Evolutionary conservation across 37 sponge, comb jelly and placozoan species (phyloP), one percentile per base, ranked within the genome.

Genomic region (Cliona cf. orientalis): DNA sequence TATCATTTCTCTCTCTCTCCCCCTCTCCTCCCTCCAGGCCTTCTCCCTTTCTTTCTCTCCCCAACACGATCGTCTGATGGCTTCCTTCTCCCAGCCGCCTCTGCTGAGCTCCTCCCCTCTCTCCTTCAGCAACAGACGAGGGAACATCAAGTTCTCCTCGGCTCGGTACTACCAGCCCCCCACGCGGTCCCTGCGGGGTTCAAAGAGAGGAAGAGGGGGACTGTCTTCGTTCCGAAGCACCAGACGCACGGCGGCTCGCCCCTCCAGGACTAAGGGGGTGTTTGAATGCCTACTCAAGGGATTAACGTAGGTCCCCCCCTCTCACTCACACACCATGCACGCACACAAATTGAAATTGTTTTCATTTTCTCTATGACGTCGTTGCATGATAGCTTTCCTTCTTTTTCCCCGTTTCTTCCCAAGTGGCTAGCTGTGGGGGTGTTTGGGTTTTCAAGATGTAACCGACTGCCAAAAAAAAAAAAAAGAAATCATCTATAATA

Each of bases 251-350:
- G 76, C 86, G 35, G 55, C 86, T 46, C 70, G 86, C 17, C 86
- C 91, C 0, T 35, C 75, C 21, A 46, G 91, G 7, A 53, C 77
- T 12, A 85, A 81, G 65, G 86, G 55, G 23, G 62, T 90, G 17
- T 85, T 90, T 70, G 86, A 90, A 36, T 76, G 55, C 31, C 76
- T 90, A n/a, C 64, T 90, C 5, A 23, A 36, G 29, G 86, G 67
- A 35, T 59, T 85, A n/a, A 59, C 75, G 91, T 90, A 76, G 78
- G 89, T 58, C 63, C 7, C 7, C n/a, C n/a, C n/a, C n/a, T n/a
- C n/a, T n/a, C n/a, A n/a, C n/a, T n/a, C n/a, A n/a, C n/a, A n/a
- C n/a, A n/a, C n/a, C n/a, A n/a, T n/a, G n/a, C n/a, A n/a, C n/a
- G n/a, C n/a, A n/a, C n/a, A n/a, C n/a, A n/a, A n/a, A n/a, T n/a